A percentile compares a stretch with the other conserved stretches of the same genome.
These are phyloP conservation scores for Lipophrys pholis DNA, from an alignment of 2,113 vertebrate species.

Conservation along the genomic window DNA sequence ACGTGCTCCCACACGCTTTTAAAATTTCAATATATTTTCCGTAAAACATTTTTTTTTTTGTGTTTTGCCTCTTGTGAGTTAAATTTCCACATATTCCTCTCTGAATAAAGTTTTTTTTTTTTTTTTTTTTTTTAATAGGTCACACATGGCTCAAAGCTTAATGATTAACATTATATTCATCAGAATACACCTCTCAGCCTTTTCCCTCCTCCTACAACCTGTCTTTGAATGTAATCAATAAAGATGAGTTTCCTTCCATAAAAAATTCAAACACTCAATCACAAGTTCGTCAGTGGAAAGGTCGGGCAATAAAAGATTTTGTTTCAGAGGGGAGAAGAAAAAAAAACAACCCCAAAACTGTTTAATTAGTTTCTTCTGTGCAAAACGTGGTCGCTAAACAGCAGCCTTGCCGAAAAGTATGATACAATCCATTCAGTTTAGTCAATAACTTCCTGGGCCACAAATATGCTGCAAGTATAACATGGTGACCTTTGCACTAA, in stretches of 20 bases:
- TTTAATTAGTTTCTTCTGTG: slow-evolving; percentile 70
- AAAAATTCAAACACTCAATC: slow-evolving; percentile 77
- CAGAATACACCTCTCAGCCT: slow-evolving; percentile 48
- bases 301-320: slow-evolving; percentile 77
- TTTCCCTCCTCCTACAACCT: slow-evolving; percentile 43
- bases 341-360: neutral
- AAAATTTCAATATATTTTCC: too few relatives aligned
- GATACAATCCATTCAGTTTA: slow-evolving; percentile 67
- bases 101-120: too few relatives aligned
- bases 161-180: slow-evolving; percentile 54
- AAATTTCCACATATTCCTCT: too few relatives aligned
- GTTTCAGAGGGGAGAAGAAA: slow-evolving; percentile 33
- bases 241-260: slow-evolving; percentile 76
- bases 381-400: slow-evolving; percentile 50
- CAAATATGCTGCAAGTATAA: slow-evolving; percentile 64
- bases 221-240: slow-evolving; percentile 77
- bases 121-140: too few relatives aligned
- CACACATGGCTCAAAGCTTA: slow-evolving; percentile 23
- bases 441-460: slow-evolving; percentile 68
- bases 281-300: slow-evolving; percentile 77
- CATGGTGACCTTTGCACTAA: slow-evolving; percentile 73
- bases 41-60: too few relatives aligned
- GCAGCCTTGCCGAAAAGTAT: slow-evolving; percentile 44
- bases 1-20: too few relatives aligned
- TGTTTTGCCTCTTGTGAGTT: too few relatives aligned